Percentiles rank a stretch among this genome's conserved stretches.
phyloP scores from a whole-genome alignment of 1,140 invertebrate species.

The Panonychus citri region DNA sequence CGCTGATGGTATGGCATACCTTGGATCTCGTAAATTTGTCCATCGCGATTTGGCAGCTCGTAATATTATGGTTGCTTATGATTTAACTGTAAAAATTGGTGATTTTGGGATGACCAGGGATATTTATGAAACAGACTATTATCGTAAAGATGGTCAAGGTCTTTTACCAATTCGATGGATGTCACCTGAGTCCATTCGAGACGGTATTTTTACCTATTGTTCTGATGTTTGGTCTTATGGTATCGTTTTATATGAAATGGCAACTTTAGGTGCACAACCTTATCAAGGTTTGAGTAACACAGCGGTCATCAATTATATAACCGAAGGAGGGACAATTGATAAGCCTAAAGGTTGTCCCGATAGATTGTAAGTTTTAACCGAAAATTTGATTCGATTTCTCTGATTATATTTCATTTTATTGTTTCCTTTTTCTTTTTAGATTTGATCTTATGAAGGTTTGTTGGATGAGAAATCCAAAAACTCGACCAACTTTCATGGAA shows the following conservation, averaged over 20 bases:
- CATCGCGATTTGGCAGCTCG: slow-evolving; percentile 89
- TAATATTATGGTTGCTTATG: slow-evolving; percentile 82
- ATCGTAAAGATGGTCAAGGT: slow-evolving; percentile 64
- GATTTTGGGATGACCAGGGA: slow-evolving; percentile 76
- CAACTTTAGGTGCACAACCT: slow-evolving; percentile 79
- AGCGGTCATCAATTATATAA: slow-evolving; percentile 56
- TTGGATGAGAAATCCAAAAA: slow-evolving; percentile 52
- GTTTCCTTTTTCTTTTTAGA: slow-evolving; percentile 17
- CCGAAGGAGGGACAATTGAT: slow-evolving; percentile 72
- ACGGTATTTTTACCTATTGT: slow-evolving; percentile 69
- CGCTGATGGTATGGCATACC: slow-evolving; percentile 93
- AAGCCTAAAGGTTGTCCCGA: slow-evolving; percentile 79
- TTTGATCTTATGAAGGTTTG: slow-evolving; percentile 68
- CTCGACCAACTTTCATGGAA: slow-evolving; percentile 57
- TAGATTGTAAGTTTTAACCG: slow-evolving; percentile 31
- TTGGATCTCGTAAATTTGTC: slow-evolving; percentile 79
- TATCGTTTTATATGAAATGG: slow-evolving; percentile 94
- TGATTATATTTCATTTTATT: slow-evolving; percentile 3
- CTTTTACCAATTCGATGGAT: slow-evolving; percentile 64
- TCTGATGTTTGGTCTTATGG: slow-evolving; percentile 90
- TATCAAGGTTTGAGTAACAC: slow-evolving; percentile 60
- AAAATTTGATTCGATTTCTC: neutral
- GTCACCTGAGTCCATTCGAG: slow-evolving; percentile 84
- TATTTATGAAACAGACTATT: slow-evolving; percentile 91
- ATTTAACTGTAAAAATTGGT: slow-evolving; percentile 81